Evolutionary conservation across 2,797 vertebrate genomes (phyloP).

Genomic region (Synaphobranchus kaupii): DNA sequence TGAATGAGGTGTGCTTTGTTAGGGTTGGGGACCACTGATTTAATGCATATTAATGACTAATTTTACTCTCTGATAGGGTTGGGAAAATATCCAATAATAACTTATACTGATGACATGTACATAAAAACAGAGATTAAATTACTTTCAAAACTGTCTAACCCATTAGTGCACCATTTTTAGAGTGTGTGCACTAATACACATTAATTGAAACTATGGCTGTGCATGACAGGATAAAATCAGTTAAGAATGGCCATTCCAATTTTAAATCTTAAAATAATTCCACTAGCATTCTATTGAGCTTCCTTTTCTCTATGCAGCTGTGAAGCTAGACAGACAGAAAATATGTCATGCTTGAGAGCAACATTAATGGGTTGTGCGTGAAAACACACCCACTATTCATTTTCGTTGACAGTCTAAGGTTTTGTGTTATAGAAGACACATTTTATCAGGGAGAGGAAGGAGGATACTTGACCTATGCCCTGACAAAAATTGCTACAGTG

Average conservation of each 20-base stretch:
- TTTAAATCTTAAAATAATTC: conserved; percentile 42
- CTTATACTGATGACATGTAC: too few relatives aligned
- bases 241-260: neutral
- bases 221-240: too few relatives aligned
- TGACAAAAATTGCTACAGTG: neutral
- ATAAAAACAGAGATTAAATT: too few relatives aligned
- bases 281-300: conserved; percentile 66
- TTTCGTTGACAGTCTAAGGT: conserved; percentile 61
- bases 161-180: too few relatives aligned
- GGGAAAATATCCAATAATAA: too few relatives aligned
- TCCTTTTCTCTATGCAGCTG: conserved; percentile 63
- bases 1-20: too few relatives aligned
- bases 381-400: conserved; percentile 53
- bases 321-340: conserved; percentile 61
- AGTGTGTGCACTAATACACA: too few relatives aligned
- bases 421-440: conserved; percentile 42
- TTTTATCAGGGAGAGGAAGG: neutral
- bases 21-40: too few relatives aligned
- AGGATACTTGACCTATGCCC: conserved; percentile 15
- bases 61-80: too few relatives aligned
- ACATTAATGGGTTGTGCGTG: conserved; percentile 24
- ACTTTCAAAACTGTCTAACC: too few relatives aligned
- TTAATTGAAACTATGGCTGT: too few relatives aligned
- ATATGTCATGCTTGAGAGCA: conserved; percentile 71
- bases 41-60: too few relatives aligned